phyloP scores from a whole-genome alignment of 2,888 invertebrate species.

The Tachina lurida region DNA sequence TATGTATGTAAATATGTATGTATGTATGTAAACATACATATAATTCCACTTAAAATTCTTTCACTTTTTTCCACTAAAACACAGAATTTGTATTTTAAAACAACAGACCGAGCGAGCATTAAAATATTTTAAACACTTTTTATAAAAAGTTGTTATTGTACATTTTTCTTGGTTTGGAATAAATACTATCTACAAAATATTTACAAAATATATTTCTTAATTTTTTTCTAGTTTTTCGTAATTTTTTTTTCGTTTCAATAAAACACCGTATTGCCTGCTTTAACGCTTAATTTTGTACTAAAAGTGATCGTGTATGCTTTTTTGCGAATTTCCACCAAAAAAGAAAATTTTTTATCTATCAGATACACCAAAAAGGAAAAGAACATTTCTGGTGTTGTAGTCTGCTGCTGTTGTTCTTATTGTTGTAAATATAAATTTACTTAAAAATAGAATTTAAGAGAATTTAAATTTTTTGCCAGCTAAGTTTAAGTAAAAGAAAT shows the following conservation, averaged over 20 bases:
- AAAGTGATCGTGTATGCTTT: conserved; percentile 55
- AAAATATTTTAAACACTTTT: conserved; percentile 15
- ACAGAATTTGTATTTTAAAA: conserved; percentile 10
- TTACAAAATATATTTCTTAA: conserved; percentile 22
- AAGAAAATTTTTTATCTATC: conserved; percentile 35
- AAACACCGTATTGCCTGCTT: conserved; percentile 36
- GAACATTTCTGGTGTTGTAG: conserved; percentile 25
- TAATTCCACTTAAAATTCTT: conserved; percentile 53
- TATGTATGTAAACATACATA: background rate
- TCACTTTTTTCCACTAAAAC: conserved; percentile 2
- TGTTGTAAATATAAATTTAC: conserved; percentile 31
- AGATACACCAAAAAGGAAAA: conserved; percentile 38
- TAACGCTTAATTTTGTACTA: conserved; percentile 67
- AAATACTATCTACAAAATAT: conserved; percentile 6
- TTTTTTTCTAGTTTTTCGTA: background rate
- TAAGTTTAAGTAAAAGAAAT: background rate
- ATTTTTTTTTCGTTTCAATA: conserved; percentile 1
- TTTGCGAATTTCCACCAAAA: conserved; percentile 40
- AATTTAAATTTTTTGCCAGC: conserved; percentile 10
- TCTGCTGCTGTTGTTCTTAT: conserved; percentile 35
- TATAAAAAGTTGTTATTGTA: conserved; percentile 20
- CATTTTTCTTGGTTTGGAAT: background rate
- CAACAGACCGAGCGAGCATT: background rate
- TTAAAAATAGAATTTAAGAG: conserved; percentile 71
- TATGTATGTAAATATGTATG: too few relatives aligned